These are phyloP conservation scores for Tonatia bakeri DNA, from an alignment of 2,113 vertebrate species.

Conservation along the genomic window DNA sequence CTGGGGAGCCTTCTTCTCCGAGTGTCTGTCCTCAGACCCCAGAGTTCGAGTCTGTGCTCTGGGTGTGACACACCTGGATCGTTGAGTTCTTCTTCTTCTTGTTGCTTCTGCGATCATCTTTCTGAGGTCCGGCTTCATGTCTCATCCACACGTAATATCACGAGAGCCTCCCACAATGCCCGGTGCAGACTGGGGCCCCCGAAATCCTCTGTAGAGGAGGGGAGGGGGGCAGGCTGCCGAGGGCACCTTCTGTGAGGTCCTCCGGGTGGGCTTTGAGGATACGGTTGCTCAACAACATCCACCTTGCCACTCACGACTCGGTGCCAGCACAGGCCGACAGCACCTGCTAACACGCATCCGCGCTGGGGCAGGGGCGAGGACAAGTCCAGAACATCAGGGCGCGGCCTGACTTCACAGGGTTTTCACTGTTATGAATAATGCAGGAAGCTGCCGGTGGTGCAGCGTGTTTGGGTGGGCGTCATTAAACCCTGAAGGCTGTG, in stretches of 20 bases:
- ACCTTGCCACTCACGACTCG: background rate
- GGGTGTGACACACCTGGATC: too few relatives aligned
- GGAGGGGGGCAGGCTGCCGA: too few relatives aligned
- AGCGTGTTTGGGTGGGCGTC: background rate
- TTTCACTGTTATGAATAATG: constrained; percentile 18
- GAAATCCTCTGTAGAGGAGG: too few relatives aligned
- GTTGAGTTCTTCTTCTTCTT: too few relatives aligned
- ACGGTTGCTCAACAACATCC: background rate
- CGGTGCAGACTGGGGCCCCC: too few relatives aligned
- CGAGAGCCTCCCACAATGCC: too few relatives aligned
- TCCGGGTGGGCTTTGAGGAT: too few relatives aligned
- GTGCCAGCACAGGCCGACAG: background rate
- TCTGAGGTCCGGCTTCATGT: too few relatives aligned
- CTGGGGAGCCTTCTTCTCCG: background rate
- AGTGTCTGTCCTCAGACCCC: background rate
- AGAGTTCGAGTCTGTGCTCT: background rate
- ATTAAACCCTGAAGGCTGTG: constrained; percentile 30
- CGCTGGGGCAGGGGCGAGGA: background rate
- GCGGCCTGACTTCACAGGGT: background rate
- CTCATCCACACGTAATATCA: too few relatives aligned
- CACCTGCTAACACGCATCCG: background rate
- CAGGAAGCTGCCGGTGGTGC: background rate
- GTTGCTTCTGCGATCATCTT: background rate
- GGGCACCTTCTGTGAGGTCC: too few relatives aligned
- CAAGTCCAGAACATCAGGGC: background rate